These are phyloP conservation scores for Tetraodon nigroviridis DNA, from an alignment of 2,113 vertebrate species.

Conservation along the genomic window DNA sequence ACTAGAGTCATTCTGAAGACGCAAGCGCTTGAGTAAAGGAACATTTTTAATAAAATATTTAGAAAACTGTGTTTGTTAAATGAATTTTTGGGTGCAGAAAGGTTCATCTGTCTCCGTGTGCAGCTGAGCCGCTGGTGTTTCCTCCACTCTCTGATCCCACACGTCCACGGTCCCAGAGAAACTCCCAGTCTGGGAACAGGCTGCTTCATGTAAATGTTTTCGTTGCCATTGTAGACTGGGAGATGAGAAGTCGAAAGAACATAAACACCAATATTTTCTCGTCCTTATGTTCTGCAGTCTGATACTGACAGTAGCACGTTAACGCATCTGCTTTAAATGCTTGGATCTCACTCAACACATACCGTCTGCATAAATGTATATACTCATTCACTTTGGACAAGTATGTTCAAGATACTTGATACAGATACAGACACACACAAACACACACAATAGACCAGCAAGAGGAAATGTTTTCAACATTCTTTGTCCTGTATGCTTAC, in stretches of 20 bases:
- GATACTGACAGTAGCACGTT: too few relatives aligned
- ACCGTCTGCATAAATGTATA: not conserved
- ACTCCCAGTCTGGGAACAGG: conserved; percentile 19
- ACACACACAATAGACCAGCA: conserved; percentile 5
- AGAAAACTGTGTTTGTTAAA: not conserved
- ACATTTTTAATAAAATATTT: too few relatives aligned
- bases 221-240: not conserved
- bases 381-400: not conserved
- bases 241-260: not conserved
- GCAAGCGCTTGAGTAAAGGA: not conserved
- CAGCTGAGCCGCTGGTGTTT: not conserved
- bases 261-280: too few relatives aligned
- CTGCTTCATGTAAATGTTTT: conserved; percentile 9
- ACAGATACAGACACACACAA: not conserved
- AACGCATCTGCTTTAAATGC: too few relatives aligned
- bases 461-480: conserved; percentile 22
- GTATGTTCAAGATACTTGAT: not conserved
- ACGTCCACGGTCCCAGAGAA: conserved; percentile 10
- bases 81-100: not conserved
- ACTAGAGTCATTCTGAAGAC: conserved; percentile 38
- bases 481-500: conserved; percentile 13
- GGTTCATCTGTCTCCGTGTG: not conserved
- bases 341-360: too few relatives aligned
- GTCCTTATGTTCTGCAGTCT: too few relatives aligned
- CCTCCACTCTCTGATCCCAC: not conserved